These are phyloP conservation scores for Erpobdella octoculata DNA, from an alignment of 2,888 invertebrate genomes.

Conservation along the genomic window DNA sequence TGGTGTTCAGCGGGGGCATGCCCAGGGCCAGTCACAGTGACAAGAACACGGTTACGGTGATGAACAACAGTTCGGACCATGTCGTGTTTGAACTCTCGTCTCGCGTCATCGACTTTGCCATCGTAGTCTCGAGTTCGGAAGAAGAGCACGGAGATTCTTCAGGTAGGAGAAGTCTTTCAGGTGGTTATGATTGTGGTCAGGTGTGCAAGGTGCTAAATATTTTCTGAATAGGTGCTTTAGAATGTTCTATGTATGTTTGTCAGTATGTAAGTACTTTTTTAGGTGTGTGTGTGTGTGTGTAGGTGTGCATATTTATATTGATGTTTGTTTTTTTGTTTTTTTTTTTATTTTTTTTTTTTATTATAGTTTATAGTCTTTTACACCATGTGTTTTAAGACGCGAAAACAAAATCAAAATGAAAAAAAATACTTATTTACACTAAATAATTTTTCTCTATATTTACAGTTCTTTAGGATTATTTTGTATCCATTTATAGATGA, in stretches of 20 bases:
- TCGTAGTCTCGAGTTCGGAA: constrained; percentile 19
- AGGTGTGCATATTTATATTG: not conserved
- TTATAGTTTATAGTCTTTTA: too few species aligned
- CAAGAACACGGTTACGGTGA: constrained; percentile 80
- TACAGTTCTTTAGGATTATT: too few species aligned
- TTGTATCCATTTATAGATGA: too few species aligned
- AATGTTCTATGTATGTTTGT: too few species aligned
- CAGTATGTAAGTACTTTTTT: too few species aligned
- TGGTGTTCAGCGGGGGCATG: constrained; percentile 81
- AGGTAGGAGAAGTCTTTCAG: too few species aligned
- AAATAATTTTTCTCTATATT: too few species aligned
- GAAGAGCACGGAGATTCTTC: not conserved
- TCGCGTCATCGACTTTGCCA: constrained; percentile 67
- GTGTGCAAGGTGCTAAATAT: not conserved
- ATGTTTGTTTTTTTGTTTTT: not conserved
- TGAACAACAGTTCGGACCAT: constrained; percentile 36
- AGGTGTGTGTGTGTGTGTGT: too few species aligned
- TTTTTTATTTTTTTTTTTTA: not conserved
- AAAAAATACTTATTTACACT: too few species aligned
- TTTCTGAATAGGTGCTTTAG: too few species aligned
- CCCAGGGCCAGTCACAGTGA: constrained; percentile 86
- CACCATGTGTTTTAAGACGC: too few species aligned
- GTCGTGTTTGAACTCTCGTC: constrained; percentile 80
- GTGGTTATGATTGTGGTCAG: not conserved
- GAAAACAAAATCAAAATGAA: too few species aligned